Evolutionary conservation across 2,797 vertebrate species (phyloP).

Genomic region (Eospalax fontanierii): DNA sequence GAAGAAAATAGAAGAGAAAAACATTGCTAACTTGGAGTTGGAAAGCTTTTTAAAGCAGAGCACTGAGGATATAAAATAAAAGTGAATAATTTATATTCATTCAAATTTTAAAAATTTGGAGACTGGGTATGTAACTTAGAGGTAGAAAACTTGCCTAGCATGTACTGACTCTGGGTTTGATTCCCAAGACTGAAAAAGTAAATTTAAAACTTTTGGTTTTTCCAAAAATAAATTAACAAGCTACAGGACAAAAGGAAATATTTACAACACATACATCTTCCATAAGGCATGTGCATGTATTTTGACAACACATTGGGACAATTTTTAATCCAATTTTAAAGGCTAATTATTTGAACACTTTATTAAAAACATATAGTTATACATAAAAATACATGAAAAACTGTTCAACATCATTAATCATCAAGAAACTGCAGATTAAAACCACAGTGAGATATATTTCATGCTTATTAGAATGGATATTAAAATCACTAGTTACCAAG

Average conservation of each 20-base stretch:
- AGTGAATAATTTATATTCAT: slow-evolving; percentile 14
- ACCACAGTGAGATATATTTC: neutral
- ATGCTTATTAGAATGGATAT: neutral
- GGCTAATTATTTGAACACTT: too few species aligned
- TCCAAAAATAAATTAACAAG: neutral
- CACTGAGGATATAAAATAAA: neutral
- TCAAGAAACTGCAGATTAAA: too few species aligned
- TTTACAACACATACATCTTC: neutral
- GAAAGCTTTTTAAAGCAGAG: neutral
- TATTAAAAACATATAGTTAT: too few species aligned
- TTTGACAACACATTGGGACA: neutral
- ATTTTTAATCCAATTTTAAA: too few species aligned
- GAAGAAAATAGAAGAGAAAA: slow-evolving; percentile 15
- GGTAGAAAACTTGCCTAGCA: neutral
- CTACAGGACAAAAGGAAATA: neutral
- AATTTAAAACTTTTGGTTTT: neutral
- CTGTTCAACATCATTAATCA: neutral
- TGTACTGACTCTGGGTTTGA: neutral
- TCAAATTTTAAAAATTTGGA: slow-evolving; percentile 7
- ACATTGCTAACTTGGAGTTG: neutral
- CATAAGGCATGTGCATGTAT: neutral
- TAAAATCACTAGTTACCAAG: neutral
- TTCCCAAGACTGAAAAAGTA: neutral
- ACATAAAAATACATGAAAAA: neutral
- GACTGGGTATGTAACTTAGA: neutral